Evolutionary conservation across 37 sponge, comb jelly and placozoan species (phyloP).

Genomic region (Theonella swinhoei): DNA sequence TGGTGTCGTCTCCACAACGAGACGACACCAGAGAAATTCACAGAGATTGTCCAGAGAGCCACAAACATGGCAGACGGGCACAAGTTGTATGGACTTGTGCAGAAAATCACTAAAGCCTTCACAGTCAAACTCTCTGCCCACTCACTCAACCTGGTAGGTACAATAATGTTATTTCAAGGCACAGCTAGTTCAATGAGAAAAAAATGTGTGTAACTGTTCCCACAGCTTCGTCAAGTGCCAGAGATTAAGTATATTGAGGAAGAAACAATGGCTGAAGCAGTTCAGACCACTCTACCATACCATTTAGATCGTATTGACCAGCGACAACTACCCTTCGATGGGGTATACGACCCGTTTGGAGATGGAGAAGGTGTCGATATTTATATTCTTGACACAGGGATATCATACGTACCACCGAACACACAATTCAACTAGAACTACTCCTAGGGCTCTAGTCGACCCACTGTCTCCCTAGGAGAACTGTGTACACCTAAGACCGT

Average conservation of each 20-base stretch:
- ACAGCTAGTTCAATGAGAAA: too few relatives aligned
- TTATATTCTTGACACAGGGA: too few relatives aligned
- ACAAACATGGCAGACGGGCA: background rate
- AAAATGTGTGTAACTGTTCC: too few relatives aligned
- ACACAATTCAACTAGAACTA: too few relatives aligned
- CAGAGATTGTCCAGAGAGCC: background rate
- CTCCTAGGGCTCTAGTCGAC: too few relatives aligned
- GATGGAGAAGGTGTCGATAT: slow-evolving; percentile 72
- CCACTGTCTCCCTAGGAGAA: too few relatives aligned
- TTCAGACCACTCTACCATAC: too few relatives aligned
- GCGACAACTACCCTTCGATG: slow-evolving; percentile 53
- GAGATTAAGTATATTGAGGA: slow-evolving; percentile 62
- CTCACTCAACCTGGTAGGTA: slow-evolving; percentile 28
- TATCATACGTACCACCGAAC: too few relatives aligned
- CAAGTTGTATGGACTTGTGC: slow-evolving; percentile 23
- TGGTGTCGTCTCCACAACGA: slow-evolving; percentile 31
- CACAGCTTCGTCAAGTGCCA: slow-evolving; percentile 30
- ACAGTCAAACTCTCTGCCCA: slow-evolving; percentile 37
- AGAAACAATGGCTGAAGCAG: slow-evolving; percentile 19
- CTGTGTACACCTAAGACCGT: too few relatives aligned
- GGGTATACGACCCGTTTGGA: slow-evolving; percentile 46
- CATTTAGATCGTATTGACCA: too few relatives aligned
- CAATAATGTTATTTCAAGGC: background rate
- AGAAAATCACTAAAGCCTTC: slow-evolving; percentile 39
- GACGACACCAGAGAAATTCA: slow-evolving; percentile 13